Evolutionary conservation across 2,888 invertebrate species (phyloP), one percentile per base, ranked within the genome.

Genomic region (Sericinus montela): DNA sequence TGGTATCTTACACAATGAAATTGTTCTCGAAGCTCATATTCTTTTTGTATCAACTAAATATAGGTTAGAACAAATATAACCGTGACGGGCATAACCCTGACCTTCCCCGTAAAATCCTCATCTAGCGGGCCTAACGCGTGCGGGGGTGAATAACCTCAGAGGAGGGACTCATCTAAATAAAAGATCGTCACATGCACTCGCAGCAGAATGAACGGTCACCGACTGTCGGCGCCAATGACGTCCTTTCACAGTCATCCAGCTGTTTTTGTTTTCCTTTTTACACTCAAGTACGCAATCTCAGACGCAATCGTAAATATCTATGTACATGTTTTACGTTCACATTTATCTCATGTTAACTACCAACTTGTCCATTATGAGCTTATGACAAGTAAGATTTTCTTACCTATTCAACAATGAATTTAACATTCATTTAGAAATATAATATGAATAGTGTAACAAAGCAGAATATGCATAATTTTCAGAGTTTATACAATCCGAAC

Each of bases 91-190:
- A 69, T 79, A 84, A 82, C 84, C 84, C 77, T 86, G 87, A 87
- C 86, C 86, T 86, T 83, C 68, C 72, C 63, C 62, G 64, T 66
- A 67, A 69, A 42, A 37, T 32, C 45, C 35, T 45, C 19, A n/a
- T 39, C 32, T 65, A 69, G 66, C 67, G 65, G 65, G 64, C 56
- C 61, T 59, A 65, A 63, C 62, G 56, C 63, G 62, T 58, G 60
- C 67, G 67, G 63, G 79, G 84, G 76, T 86, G 72, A 82, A 80
- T 68, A 73, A 83, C 83, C 86, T 67, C 68, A 64, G 70, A 83
- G 84, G 82, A 82, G 77, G 63, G 72, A 67, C 65, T 74, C 74
- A 65, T 81, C 78, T 82, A 84, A 85, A 85, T 85, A 84, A 82
- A 79, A 85, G 74, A 75, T 66, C 73, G 75, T 75, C 75, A 75